Evolutionary conservation across 2,113 vertebrate species (phyloP).

Genomic region (Pseudorectes ferrugineus): DNA sequence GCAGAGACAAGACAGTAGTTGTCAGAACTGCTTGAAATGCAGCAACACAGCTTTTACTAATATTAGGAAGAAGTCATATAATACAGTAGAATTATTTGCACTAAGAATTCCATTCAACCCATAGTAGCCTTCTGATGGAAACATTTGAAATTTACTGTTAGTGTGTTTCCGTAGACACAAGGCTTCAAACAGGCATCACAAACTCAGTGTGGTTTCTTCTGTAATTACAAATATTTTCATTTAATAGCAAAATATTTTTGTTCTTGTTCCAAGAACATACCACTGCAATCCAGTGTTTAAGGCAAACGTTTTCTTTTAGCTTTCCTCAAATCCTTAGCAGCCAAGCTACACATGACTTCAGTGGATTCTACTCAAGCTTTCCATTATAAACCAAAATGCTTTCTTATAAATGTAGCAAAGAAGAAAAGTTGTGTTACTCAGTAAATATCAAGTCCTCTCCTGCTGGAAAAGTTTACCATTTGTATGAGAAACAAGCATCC

Average conservation of each 20-base stretch:
- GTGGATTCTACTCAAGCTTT: not conserved
- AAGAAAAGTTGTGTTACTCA: not conserved
- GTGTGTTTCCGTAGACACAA: not conserved
- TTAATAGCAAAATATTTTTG: constrained; percentile 41
- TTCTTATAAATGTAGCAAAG: not conserved
- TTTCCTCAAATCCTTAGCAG: not conserved
- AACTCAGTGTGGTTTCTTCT: not conserved
- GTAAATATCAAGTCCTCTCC: not conserved
- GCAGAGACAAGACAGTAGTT: not conserved
- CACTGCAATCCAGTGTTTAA: not conserved
- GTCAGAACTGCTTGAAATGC: not conserved
- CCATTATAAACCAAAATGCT: not conserved
- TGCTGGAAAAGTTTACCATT: not conserved
- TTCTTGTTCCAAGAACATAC: constrained; percentile 22
- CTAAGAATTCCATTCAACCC: not conserved
- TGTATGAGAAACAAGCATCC: not conserved
- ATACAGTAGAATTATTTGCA: not conserved
- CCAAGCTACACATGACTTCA: not conserved
- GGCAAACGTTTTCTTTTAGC: not conserved
- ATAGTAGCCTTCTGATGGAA: not conserved
- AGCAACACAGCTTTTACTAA: not conserved
- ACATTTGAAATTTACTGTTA: not conserved
- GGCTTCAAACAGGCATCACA: not conserved
- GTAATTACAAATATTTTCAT: constrained; percentile 50
- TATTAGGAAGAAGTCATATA: not conserved